These are phyloP conservation scores for Limnephilus auricula DNA, from an alignment of 2,888 invertebrate species.

Conservation along the genomic window DNA sequence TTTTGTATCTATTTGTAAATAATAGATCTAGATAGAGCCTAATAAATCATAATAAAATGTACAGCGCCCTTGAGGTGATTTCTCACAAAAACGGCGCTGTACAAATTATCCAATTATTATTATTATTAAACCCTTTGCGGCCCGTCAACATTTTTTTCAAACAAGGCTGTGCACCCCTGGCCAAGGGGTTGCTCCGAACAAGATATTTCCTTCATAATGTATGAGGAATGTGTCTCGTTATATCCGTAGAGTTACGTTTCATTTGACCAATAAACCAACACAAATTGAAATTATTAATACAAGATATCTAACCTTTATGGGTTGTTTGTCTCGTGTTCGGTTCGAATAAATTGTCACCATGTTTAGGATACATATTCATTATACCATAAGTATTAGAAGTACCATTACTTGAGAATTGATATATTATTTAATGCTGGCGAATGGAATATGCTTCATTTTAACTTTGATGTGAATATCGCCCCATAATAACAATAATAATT, in stretches of 20 bases:
- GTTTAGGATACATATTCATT: neutral
- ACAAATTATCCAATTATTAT: too few species aligned
- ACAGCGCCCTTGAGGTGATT: too few species aligned
- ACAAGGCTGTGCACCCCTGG: neutral
- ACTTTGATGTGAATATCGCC: too few species aligned
- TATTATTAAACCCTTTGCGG: too few species aligned
- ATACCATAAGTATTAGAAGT: neutral
- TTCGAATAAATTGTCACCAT: neutral
- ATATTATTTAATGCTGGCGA: neutral
- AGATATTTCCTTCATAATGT: conserved; percentile 17
- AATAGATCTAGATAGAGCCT: too few species aligned
- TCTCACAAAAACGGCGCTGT: too few species aligned
- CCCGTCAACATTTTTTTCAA: neutral
- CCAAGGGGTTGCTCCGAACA: neutral
- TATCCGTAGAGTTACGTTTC: neutral
- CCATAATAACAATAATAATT: too few species aligned
- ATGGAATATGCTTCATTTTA: neutral
- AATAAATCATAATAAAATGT: too few species aligned
- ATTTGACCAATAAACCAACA: conserved; percentile 22
- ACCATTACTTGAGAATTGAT: neutral
- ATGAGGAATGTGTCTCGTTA: conserved; percentile 14
- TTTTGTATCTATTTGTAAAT: too few species aligned
- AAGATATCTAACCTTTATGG: neutral
- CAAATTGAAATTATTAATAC: neutral
- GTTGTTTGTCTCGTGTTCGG: neutral